Base-by-base conservation (phyloP, 2,888 invertebrate genomes). In the Tigriopus californicus region DNA sequence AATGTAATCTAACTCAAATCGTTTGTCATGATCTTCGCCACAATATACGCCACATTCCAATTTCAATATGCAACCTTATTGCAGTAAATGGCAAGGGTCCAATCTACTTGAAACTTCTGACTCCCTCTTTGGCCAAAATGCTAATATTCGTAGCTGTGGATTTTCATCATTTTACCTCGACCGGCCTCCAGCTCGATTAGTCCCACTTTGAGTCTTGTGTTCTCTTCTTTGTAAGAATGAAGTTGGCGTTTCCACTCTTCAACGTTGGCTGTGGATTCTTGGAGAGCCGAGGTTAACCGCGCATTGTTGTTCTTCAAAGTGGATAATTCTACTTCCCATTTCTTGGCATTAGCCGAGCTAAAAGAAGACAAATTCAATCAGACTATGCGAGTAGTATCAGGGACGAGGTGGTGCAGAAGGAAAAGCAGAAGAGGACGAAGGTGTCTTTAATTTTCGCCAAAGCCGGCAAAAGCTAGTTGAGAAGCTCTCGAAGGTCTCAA, bases 221-320 rank as follows among this genome's bases (percentile, higher is more conserved):
- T 90, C 71, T 90, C 89, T 71, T 90, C 89, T 58, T 64, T 64
- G 65, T 74, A 73, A 15, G 69, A 68, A 66, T 92, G 92, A 66
- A 95, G 77, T 71, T 95, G 94, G 63, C 91, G 80, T 72, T 95
- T 95, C 95, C 95, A 95, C 73, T 95, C 94, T 69, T 95, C 95
- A 33, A 95, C 95, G 72, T 95, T 95, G 61, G 94, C 88, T 41
- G 94, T 94, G 68, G 90, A 91, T 67, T 85, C 84, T 73, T 95
- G 94, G 61, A 95, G 77, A 18, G 95, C 94, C 66, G 90, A 89
- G 6, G 95, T 95, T 68, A 97, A 76, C 64, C 94, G 80, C 41
- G 88, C 81, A 72, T 95, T 97, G 75, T 94, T 95, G 69, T 87
- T 92, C 76, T 95, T 95, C 65, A 97, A 75, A 1, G 92, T 94